Conservation (phyloP, 2,888 invertebrate genomes). For the Ophonus ardosiacus region DNA sequence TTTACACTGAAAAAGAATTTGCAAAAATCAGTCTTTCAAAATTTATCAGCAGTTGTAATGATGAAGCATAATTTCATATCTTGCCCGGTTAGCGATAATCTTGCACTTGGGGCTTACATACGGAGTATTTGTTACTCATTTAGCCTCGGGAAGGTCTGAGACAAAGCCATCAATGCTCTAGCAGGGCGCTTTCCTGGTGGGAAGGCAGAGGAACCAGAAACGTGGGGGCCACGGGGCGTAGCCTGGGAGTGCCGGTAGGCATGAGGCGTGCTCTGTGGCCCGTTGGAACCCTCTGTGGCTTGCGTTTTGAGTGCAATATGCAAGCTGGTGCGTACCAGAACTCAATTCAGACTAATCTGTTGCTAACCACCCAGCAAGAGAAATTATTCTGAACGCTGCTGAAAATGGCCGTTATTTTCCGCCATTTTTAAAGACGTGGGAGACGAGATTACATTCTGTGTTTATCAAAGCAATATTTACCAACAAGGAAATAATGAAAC, state of each 20-base stretch:
- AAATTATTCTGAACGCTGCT: conserved; percentile 61
- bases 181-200: conserved; percentile 79
- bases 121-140: conserved; percentile 79
- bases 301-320: conserved; percentile 87
- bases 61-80: conserved; percentile 70
- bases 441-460: not conserved
- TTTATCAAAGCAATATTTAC: too few relatives aligned
- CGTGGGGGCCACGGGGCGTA: conserved; percentile 75
- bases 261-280: conserved; percentile 75
- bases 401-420: conserved; percentile 24
- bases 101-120: conserved; percentile 85
- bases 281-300: conserved; percentile 86
- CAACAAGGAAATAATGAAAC: not conserved
- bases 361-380: conserved; percentile 77
- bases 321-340: conserved; percentile 82
- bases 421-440: not conserved
- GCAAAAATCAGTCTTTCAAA: not conserved
- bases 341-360: conserved; percentile 94
- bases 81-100: conserved; percentile 83
- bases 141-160: conserved; percentile 91
- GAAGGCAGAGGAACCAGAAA: conserved; percentile 86
- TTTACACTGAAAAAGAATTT: too few relatives aligned
- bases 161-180: conserved; percentile 83
- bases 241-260: conserved; percentile 78
- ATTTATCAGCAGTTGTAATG: conserved; percentile 65